phyloP scores from a whole-genome alignment of 1,140 invertebrate genomes.

The Listronotus bonariensis region DNA sequence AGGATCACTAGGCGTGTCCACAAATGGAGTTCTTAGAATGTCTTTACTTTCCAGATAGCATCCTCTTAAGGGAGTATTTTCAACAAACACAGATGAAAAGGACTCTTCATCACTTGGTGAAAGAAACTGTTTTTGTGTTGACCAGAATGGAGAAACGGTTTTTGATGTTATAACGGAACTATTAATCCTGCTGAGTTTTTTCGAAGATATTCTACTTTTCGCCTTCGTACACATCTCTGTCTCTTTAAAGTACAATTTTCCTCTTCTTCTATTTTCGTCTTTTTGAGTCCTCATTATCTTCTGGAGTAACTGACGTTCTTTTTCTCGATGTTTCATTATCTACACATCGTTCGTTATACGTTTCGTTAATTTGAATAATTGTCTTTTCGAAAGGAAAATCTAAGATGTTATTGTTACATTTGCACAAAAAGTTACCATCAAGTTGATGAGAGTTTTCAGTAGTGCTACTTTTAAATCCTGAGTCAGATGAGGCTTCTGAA shows the following conservation, averaged over 20 bases:
- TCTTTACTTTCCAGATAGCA: conserved; percentile 23
- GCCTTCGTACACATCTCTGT: conserved; percentile 49
- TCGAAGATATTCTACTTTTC: conserved; percentile 34
- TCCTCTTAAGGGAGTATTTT: conserved; percentile 16
- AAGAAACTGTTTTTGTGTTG: conserved; percentile 21
- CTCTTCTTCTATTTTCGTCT: conserved; percentile 35
- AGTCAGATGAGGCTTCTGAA: conserved; percentile 46
- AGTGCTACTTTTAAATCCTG: conserved; percentile 47
- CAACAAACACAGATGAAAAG: conserved; percentile 1
- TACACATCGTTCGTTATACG: conserved; percentile 52
- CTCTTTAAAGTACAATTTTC: conserved; percentile 46
- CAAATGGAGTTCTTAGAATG: conserved; percentile 12
- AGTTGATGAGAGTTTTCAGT: conserved; percentile 45
- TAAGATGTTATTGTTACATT: conserved; percentile 44
- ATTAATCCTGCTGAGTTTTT: conserved; percentile 34
- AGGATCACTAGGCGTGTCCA: conserved; percentile 24
- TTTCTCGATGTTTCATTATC: conserved; percentile 44
- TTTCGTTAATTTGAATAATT: conserved; percentile 51
- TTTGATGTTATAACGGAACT: conserved; percentile 13
- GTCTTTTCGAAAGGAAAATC: conserved; percentile 44
- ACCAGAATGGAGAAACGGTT: conserved; percentile 33
- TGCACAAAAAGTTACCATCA: conserved; percentile 44
- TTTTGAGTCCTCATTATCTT: conserved; percentile 22
- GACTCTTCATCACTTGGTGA: conserved; percentile 18
- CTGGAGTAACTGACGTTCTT: conserved; percentile 30